These are phyloP conservation scores for Nomada goodeniana DNA, from an alignment of 2,888 invertebrate species.

Conservation along the genomic window DNA sequence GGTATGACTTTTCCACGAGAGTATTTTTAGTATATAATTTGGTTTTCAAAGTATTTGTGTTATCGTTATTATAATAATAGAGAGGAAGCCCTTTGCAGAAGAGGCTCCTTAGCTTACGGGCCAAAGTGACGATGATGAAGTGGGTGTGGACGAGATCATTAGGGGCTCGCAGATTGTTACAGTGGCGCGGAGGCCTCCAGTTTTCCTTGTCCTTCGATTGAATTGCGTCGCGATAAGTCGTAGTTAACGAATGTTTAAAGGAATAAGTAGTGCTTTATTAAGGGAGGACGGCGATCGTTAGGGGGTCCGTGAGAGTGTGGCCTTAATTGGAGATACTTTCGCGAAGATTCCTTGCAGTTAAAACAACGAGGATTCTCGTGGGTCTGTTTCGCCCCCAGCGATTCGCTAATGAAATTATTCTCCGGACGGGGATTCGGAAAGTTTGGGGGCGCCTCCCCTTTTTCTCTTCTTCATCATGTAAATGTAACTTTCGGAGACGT, in stretches of 20 bases:
- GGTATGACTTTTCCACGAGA: too few relatives aligned
- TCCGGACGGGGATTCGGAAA: neutral
- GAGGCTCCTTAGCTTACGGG: neutral
- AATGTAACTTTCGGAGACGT: neutral
- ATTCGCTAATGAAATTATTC: neutral
- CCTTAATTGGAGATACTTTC: slow-evolving; percentile 21
- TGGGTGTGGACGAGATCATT: slow-evolving; percentile 10
- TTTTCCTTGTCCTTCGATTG: slow-evolving; percentile 4
- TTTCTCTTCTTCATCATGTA: neutral
- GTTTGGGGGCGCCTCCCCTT: neutral
- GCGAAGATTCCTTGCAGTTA: neutral
- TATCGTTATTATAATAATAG: too few relatives aligned
- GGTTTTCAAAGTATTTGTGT: too few relatives aligned
- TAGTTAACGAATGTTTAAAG: slow-evolving; percentile 20
- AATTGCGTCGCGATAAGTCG: slow-evolving; percentile 4
- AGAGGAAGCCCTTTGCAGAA: neutral
- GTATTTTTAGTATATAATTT: too few relatives aligned
- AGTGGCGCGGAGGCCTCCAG: neutral
- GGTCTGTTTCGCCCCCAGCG: neutral
- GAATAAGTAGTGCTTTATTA: slow-evolving; percentile 15
- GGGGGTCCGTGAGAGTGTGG: neutral
- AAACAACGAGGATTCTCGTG: neutral
- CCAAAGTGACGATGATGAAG: neutral
- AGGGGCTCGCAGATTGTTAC: slow-evolving; percentile 6
- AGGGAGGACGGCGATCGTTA: neutral